Conservation (phyloP, 1,140 invertebrate genomes). For the Magallana gigas region DNA sequence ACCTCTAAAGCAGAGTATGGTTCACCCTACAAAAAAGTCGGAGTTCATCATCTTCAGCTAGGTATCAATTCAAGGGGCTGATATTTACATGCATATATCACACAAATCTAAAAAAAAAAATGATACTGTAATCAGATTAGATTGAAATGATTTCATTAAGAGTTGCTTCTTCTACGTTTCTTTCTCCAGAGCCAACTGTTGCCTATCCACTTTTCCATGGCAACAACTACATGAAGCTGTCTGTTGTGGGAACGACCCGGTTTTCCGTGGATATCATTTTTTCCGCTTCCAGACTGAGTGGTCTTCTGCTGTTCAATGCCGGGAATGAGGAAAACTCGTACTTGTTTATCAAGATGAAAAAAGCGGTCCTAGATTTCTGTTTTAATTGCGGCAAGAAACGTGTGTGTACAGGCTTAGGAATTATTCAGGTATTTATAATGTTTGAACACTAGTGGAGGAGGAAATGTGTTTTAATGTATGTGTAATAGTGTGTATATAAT, state of each 20-base stretch:
- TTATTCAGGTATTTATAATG: background rate
- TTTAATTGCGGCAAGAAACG: constrained; percentile 21
- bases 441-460: no score
- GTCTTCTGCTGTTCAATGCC: background rate
- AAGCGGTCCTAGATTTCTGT: constrained; percentile 2
- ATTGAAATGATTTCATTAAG: background rate
- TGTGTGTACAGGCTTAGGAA: constrained; percentile 11
- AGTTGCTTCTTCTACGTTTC: background rate
- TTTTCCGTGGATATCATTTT: background rate
- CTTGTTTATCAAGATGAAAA: constrained; percentile 2
- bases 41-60: background rate
- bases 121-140: no score
- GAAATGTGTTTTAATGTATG: no score
- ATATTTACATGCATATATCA: no score
- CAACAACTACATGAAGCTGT: constrained; percentile 30
- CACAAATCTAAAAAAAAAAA: no score
- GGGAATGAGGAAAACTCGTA: background rate
- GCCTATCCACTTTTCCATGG: constrained; percentile 23
- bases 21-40: background rate
- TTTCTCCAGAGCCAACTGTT: constrained; percentile 9
- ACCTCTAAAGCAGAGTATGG: background rate
- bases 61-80: background rate
- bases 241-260: background rate
- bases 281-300: background rate
- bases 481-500: no score